phyloP scores from a whole-genome alignment of 2,888 invertebrate species.

The Folsomia manolachei region DNA sequence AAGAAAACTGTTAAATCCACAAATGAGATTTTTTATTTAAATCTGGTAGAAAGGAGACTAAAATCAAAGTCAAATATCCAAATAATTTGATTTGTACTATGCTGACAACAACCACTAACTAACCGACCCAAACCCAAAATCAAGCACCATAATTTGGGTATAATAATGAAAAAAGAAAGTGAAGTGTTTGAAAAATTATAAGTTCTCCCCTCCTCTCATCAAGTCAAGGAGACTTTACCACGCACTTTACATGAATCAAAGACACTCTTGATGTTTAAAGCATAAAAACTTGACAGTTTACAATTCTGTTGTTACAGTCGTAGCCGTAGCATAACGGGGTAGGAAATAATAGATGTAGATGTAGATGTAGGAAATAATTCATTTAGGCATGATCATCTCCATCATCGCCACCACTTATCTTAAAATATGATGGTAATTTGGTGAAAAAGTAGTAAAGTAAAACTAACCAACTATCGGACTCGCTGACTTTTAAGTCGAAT shows the following conservation, averaged over 20 bases:
- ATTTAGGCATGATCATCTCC: neutral
- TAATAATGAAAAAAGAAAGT: neutral
- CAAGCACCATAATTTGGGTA: neutral
- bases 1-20: too few relatives aligned
- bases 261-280: neutral
- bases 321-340: neutral
- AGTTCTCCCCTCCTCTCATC: neutral
- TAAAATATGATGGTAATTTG: conserved; percentile 6
- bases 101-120: neutral
- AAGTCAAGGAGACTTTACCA: neutral
- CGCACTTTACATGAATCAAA: too few relatives aligned
- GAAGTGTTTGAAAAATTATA: neutral
- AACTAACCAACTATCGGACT: neutral
- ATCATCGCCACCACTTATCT: neutral
- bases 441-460: neutral
- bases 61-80: neutral
- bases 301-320: neutral
- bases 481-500: neutral
- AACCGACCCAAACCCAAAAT: neutral
- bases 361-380: conserved; percentile 1
- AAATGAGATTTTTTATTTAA: neutral
- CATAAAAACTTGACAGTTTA: neutral
- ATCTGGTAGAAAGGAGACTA: neutral
- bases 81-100: too few relatives aligned
- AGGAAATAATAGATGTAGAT: too few relatives aligned